Conservation (phyloP, 2,113 vertebrate species). For the Brachypodius melanocephalos region DNA sequence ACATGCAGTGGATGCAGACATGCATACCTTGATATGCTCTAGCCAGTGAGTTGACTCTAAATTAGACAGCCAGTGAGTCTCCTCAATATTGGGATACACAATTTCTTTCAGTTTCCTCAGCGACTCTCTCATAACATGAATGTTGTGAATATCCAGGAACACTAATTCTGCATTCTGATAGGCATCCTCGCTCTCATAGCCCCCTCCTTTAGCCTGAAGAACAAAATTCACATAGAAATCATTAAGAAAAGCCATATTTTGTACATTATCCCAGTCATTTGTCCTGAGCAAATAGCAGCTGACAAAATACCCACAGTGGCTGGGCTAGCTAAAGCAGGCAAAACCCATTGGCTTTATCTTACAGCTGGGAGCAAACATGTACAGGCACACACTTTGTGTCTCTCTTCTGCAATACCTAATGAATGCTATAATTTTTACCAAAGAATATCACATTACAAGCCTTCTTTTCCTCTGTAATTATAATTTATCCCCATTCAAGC, state of each 20-base stretch:
- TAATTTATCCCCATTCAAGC: conserved; percentile 29
- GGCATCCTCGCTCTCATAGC: conserved; percentile 95
- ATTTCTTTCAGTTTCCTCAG: conserved; percentile 94
- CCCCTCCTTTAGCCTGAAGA: conserved; percentile 92
- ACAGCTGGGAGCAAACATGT: not conserved
- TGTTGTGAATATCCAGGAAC: conserved; percentile 98
- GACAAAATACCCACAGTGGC: not conserved
- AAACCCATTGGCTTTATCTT: not conserved
- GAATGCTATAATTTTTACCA: conserved; percentile 7
- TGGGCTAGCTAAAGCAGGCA: not conserved
- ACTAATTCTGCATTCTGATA: conserved; percentile 96
- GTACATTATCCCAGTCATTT: not conserved
- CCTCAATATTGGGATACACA: conserved; percentile 93
- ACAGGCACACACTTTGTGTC: not conserved
- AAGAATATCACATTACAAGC: conserved; percentile 13
- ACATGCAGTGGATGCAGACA: not conserved
- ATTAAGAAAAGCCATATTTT: not conserved
- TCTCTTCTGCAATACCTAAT: not conserved
- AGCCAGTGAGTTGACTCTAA: conserved; percentile 98
- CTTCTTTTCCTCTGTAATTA: conserved; percentile 32
- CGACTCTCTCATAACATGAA: conserved; percentile 97
- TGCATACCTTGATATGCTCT: conserved; percentile 93
- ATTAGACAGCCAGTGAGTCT: conserved; percentile 95
- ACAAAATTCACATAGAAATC: not conserved
- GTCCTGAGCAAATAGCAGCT: not conserved